Base-by-base conservation (phyloP, 2,113 vertebrate genomes). In the Brachionichthys hirsutus region DNA sequence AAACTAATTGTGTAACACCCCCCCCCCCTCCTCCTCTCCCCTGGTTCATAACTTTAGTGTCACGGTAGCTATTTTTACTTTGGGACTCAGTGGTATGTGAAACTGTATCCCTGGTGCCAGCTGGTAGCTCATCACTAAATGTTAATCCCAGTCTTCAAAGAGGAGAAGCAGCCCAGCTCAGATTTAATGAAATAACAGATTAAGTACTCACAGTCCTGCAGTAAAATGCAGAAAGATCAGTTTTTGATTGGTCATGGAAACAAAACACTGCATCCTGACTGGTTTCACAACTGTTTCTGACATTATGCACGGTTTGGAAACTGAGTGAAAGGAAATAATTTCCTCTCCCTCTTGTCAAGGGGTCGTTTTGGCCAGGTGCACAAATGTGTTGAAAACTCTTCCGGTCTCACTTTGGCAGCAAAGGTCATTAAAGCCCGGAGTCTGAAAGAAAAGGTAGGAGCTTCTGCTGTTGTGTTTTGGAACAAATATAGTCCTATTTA, bases 331-430 rank as follows among this genome's bases (percentile, higher is more conserved):
- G 15, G 2, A 35, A 35, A 5, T 42, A 35, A 40, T 17, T 51
- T 19, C 9, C 17, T 54, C 5, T 16, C 15, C 57, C 35, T 57
- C 16, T 80, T 61, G 43, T 70, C 48, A 75, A 99, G 97, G 43
- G 97, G 97, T 8, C 91, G 96, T 54, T 99, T 97, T 35, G 97
- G 97, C 45, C 96, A 98, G 82, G 97, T 99, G 60, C 93, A 99
- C 88, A 97, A 92, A 89, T 99, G 97, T 78, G 92, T 96, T 48
- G 97, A 99, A 84, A 99, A 96, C 78, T 91, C 93, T 13, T 97
- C 97, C 1, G 95, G 97, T 62, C 92, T 99, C 62, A 94, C 94
- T 63, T 87, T 99, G 84, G 97, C 97, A 9, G 96, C 95, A 10
- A 99, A 99, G 88, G 93, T 98, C 86, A 98, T 99, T 82, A 98